Evolutionary conservation across 2,113 vertebrate species (phyloP), one percentile per base, ranked within the genome.

Genomic region (Hippolais icterina): DNA sequence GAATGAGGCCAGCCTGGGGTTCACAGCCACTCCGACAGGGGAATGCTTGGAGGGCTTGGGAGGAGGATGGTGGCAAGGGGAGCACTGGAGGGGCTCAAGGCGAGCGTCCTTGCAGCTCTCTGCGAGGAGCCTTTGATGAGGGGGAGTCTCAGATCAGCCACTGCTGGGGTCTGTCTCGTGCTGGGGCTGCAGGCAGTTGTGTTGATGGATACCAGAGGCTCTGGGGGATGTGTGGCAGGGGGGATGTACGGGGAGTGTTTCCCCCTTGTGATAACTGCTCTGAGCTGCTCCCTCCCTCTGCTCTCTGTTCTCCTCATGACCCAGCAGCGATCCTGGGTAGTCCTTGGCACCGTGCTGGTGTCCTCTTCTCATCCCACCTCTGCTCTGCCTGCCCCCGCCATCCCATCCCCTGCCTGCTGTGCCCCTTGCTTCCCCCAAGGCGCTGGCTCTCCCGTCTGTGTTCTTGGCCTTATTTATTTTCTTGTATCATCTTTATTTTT

Each of bases 301-400:
- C 91, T 91, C 89, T 80, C 92, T 91, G 59, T 90, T 98, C 98
- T 98, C 95, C 97, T 98, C 59, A 41, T 94, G 84, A 57, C 83
- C 83, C 77, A 54, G 56, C n/a, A 78, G 19, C 39, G 41, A 0
- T n/a, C 7, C 15, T 63, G 37, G 4, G 5, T 53, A 53, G 78
- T 53, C 19, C 50, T 90, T 59, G 28, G 15, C 0, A 6, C 27
- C 0, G 0, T 25, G 23, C 91, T 44, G 33, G 6, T 37, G 24
- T 71, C 72, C 8, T 27, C 28, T 24, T 41, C 37, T 76, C 39
- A 24, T 76, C 39, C 27, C 33, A 28, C 23, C 90, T 66, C 39
- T 7, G 3, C 33, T 39, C 5, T 81, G 20, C 18, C 17, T 28
- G n/a, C 46, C 31, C 25, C 20, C 53, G 28, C 6, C 18, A 4